A percentile compares a stretch with the other conserved stretches of the same genome.
Conservation (phyloP, 2,797 vertebrate species). For the Trachurus trachurus region DNA sequence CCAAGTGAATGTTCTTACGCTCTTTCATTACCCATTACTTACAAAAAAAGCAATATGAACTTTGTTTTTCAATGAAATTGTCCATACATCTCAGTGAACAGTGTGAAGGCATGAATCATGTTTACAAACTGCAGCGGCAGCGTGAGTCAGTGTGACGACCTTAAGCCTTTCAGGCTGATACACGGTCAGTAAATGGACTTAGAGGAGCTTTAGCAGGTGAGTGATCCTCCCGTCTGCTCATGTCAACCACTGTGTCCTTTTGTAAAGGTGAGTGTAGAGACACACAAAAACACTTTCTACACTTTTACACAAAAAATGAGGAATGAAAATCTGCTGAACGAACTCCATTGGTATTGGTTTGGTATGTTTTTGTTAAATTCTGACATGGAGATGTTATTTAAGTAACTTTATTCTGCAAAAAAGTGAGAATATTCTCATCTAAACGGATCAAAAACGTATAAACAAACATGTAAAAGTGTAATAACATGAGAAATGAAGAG, state of each 20-base stretch:
- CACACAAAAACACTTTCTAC: slow-evolving; percentile 49
- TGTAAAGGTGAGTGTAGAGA: slow-evolving; percentile 21
- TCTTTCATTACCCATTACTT: background rate
- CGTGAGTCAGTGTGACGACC: slow-evolving; percentile 27
- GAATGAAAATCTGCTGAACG: background rate
- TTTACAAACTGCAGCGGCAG: slow-evolving; percentile 19
- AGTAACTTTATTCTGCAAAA: background rate
- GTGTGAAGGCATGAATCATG: background rate
- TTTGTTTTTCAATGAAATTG: background rate
- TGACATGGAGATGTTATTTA: background rate
- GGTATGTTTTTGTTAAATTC: background rate
- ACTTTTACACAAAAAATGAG: background rate
- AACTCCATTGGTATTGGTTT: slow-evolving; percentile 6
- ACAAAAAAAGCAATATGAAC: background rate
- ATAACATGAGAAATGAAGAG: background rate
- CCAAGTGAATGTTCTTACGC: background rate
- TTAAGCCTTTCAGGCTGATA: slow-evolving; percentile 67
- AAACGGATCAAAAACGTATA: background rate
- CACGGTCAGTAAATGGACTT: slow-evolving; percentile 71
- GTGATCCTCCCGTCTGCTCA: slow-evolving; percentile 41
- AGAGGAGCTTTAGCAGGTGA: slow-evolving; percentile 69
- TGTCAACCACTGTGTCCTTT: slow-evolving; percentile 14
- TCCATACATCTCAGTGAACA: background rate
- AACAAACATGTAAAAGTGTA: background rate
- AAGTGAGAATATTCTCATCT: background rate